phyloP scores from a whole-genome alignment of 2,888 invertebrate species.

The Epinotia brunnichana region DNA sequence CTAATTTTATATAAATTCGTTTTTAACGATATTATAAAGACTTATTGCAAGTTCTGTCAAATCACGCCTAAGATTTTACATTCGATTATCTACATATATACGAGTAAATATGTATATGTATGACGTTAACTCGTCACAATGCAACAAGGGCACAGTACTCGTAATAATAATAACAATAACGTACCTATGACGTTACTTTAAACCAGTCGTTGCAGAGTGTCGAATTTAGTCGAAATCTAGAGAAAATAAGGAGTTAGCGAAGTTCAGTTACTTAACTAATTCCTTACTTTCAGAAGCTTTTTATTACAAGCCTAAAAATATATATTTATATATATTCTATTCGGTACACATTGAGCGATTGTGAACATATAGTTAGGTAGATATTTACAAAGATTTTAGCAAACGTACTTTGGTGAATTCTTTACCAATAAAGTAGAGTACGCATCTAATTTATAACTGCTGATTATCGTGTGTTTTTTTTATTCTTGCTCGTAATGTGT shows the following conservation, averaged over 20 bases:
- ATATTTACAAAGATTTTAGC: constrained; percentile 21
- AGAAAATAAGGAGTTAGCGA: too few species aligned
- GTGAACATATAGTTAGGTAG: constrained; percentile 1
- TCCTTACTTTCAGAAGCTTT: background rate
- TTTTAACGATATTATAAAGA: background rate
- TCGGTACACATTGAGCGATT: background rate
- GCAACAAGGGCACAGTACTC: constrained; percentile 68
- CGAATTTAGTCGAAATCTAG: constrained; percentile 40
- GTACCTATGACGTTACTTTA: constrained; percentile 28
- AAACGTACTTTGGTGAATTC: background rate
- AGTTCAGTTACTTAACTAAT: background rate
- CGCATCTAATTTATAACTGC: background rate
- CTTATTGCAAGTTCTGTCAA: constrained; percentile 57
- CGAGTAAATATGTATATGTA: background rate
- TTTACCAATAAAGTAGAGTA: background rate
- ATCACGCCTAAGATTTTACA: constrained; percentile 48
- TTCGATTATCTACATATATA: background rate
- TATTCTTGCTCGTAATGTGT: constrained; percentile 70
- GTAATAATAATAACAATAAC: constrained; percentile 42
- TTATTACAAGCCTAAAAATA: too few species aligned
- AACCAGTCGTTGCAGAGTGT: constrained; percentile 58
- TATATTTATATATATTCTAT: background rate
- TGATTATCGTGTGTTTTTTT: background rate
- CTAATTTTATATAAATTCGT: background rate
- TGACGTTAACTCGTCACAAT: constrained; percentile 53